These are phyloP conservation scores for Dynastes maya DNA, from an alignment of 2,888 invertebrate genomes.

Conservation along the genomic window DNA sequence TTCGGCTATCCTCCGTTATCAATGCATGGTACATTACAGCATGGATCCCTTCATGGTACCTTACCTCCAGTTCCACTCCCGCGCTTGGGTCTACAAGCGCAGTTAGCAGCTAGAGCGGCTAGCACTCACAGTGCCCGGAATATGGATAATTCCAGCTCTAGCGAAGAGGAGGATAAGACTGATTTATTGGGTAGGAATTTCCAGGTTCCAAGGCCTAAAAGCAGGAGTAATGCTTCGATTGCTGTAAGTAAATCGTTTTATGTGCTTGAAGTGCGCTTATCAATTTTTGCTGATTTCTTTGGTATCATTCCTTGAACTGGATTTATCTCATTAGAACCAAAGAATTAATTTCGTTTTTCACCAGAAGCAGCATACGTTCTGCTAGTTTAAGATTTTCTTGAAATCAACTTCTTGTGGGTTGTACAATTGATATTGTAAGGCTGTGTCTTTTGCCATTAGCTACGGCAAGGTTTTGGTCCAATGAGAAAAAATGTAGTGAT, in stretches of 20 bases:
- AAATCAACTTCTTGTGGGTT: too few relatives aligned
- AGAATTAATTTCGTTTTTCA: too few relatives aligned
- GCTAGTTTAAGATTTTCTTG: too few relatives aligned
- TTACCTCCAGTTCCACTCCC: slow-evolving; percentile 84
- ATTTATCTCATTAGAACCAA: too few relatives aligned
- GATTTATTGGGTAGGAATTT: slow-evolving; percentile 82
- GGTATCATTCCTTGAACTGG: too few relatives aligned
- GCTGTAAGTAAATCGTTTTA: slow-evolving; percentile 70
- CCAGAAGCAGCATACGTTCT: too few relatives aligned
- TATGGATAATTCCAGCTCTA: slow-evolving; percentile 74
- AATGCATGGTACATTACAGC: slow-evolving; percentile 71
- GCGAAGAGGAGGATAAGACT: slow-evolving; percentile 82
- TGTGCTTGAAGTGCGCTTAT: slow-evolving; percentile 48
- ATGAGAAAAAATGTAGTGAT: too few relatives aligned
- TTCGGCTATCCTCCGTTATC: slow-evolving; percentile 83
- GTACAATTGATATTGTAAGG: too few relatives aligned
- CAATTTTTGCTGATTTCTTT: too few relatives aligned
- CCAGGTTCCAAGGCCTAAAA: slow-evolving; percentile 88
- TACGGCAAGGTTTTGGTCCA: too few relatives aligned
- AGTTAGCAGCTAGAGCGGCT: slow-evolving; percentile 64
- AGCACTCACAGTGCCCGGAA: slow-evolving; percentile 68
- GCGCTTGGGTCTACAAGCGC: slow-evolving; percentile 72
- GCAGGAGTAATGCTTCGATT: slow-evolving; percentile 79
- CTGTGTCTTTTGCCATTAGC: too few relatives aligned
- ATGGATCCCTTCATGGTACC: slow-evolving; percentile 71